These are phyloP conservation scores for Morinoia aosen DNA, from an alignment of 2,888 invertebrate genomes.

Conservation along the genomic window DNA sequence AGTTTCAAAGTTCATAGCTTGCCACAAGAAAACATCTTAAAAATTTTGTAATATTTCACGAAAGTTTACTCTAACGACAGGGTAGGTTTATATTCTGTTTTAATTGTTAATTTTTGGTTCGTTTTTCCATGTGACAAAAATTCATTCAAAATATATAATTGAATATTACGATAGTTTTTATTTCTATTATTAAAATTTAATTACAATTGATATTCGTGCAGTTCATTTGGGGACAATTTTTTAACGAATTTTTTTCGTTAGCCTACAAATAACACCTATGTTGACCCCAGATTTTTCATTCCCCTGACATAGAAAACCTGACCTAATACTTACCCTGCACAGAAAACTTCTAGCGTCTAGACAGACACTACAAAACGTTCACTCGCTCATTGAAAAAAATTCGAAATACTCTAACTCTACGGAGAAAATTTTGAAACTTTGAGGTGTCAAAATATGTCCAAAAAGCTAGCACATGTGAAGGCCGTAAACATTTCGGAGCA, in stretches of 20 bases:
- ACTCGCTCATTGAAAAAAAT: background rate
- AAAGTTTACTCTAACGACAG: background rate
- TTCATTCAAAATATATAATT: too few relatives aligned
- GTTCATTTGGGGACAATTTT: background rate
- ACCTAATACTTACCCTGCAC: background rate
- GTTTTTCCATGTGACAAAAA: too few relatives aligned
- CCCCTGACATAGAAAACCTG: background rate
- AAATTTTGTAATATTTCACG: background rate
- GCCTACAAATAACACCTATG: background rate
- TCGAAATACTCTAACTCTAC: background rate
- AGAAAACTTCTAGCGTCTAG: background rate
- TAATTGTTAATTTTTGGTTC: background rate
- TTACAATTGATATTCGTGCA: too few relatives aligned
- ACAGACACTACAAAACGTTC: background rate
- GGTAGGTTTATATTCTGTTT: background rate
- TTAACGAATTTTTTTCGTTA: background rate
- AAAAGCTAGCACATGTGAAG: background rate
- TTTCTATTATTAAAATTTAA: too few relatives aligned
- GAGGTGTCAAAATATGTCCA: background rate
- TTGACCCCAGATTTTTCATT: background rate
- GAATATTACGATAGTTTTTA: too few relatives aligned
- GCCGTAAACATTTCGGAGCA: background rate
- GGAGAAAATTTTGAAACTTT: background rate
- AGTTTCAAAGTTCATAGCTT: background rate
- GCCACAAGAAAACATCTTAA: background rate